Base-by-base conservation (phyloP, 1,140 invertebrate species). In the Drosophila punjabiensis region DNA sequence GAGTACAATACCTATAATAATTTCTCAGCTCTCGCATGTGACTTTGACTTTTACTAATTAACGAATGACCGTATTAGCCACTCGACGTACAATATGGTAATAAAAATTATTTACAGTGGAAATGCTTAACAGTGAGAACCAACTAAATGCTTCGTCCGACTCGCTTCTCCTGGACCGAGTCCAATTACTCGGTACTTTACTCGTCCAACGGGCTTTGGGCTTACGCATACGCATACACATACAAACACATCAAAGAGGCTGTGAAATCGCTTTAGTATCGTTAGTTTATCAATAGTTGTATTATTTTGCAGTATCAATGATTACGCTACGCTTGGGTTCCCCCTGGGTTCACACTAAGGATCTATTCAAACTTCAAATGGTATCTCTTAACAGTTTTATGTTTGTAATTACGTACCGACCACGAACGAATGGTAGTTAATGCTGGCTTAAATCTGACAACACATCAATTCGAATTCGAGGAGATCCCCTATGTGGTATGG, bases 51-150 rank as follows among this genome's bases (percentile, higher is more conserved):
- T 47, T 43, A 78, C 82, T 89, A 76, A 79, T 69, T 89, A 76
- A 50, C 80, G 66, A 81, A 71, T 77, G 85, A 47, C 84, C 60
- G 60, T 69, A 71, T 43, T 50, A 20, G 83, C 63, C 68, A 77
- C 64, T 73, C 71, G 60, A 77, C 69, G 87, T 83, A 87, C 56
- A 35, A 35, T 43, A 45, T 70, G 79, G 74, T 80, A 78, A 67
- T 87, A 89, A 71, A 81, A 89, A 85, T 88, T 58, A 88, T 88
- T 81, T 88, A 89, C 85, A 88, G 85, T 88, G 81, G 69, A 81
- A 85, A 88, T 85, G 74, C 78, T 73, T 81, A 88, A 88, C 85
- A 88, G 74, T 88, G 78, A 71, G 74, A 88, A 81, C 70, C 61
- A 81, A 80, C 63, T 47, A 73, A 81, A 67, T 70, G n/a, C 45